Percentiles rank a stretch among this genome's conserved stretches.
phyloP scores from a whole-genome alignment of 2,888 invertebrate species.

The Microctonus aethiopoides region DNA sequence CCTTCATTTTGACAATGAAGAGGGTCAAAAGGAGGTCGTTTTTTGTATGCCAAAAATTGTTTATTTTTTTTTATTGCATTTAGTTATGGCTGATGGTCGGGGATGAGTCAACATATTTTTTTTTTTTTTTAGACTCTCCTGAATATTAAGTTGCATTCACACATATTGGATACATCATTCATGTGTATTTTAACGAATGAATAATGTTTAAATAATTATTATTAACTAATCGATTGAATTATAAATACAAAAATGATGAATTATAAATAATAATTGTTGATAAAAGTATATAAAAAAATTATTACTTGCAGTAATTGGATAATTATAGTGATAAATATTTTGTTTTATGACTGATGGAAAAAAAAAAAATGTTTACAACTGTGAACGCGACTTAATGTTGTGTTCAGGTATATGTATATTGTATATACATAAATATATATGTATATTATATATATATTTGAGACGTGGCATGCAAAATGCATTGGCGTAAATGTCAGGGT shows the following conservation, averaged over 20 bases:
- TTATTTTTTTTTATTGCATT: constrained; percentile 20
- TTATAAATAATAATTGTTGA: background rate
- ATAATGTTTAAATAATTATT: background rate
- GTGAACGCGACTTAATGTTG: constrained; percentile 43
- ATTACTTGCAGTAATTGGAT: background rate
- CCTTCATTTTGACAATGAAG: constrained; percentile 30
- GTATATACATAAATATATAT: background rate
- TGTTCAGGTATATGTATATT: constrained; percentile 28
- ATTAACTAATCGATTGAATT: too few relatives aligned
- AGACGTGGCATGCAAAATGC: constrained; percentile 49
- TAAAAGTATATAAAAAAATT: background rate
- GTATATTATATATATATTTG: background rate
- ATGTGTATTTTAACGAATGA: too few relatives aligned
- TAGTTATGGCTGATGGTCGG: constrained; percentile 30
- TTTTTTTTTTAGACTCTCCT: constrained; percentile 29
- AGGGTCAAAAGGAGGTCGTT: constrained; percentile 38
- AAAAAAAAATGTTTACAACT: constrained; percentile 18
- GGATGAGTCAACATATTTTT: constrained; percentile 36
- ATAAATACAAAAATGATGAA: background rate
- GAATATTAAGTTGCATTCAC: constrained; percentile 33
- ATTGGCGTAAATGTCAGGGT: constrained; percentile 56
- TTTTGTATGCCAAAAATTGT: constrained; percentile 29
- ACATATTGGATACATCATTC: background rate
- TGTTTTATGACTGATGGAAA: background rate
- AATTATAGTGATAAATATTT: background rate